These are phyloP conservation scores for Aphodius granarius DNA, from an alignment of 2,888 invertebrate genomes.

Conservation along the genomic window DNA sequence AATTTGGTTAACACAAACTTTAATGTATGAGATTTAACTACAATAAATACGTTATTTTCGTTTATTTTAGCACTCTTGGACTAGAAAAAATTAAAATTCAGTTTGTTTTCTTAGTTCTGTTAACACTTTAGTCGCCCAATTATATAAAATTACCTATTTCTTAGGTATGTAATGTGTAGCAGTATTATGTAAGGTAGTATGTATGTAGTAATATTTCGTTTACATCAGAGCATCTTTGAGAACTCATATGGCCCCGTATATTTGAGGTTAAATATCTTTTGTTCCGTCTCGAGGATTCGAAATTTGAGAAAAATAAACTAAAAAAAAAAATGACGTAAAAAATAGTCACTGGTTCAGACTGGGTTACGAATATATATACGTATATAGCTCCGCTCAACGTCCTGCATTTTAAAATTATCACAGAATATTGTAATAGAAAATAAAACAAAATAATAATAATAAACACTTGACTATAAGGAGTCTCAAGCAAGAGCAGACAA, in stretches of 20 bases:
- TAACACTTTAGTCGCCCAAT: neutral
- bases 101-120: neutral
- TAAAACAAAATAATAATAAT: conserved; percentile 30
- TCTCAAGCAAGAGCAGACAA: conserved; percentile 16
- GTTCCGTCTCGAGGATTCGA: neutral
- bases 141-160: neutral
- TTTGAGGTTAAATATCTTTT: neutral
- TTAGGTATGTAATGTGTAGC: too few species aligned
- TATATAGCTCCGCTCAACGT: neutral
- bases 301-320: neutral
- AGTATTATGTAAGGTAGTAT: too few species aligned
- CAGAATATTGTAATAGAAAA: conserved; percentile 35
- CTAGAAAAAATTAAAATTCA: neutral
- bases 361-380: neutral
- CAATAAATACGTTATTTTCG: neutral
- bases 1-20: too few species aligned
- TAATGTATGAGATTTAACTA: neutral
- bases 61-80: neutral
- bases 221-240: neutral
- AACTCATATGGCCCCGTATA: neutral
- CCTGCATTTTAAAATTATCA: conserved; percentile 29
- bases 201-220: neutral
- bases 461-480: conserved; percentile 14
- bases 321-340: neutral
- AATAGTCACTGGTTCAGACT: neutral